Percentiles rank a stretch among this genome's conserved stretches.
phyloP scores from a whole-genome alignment of 2,113 vertebrate species.

The Alces alces region DNA sequence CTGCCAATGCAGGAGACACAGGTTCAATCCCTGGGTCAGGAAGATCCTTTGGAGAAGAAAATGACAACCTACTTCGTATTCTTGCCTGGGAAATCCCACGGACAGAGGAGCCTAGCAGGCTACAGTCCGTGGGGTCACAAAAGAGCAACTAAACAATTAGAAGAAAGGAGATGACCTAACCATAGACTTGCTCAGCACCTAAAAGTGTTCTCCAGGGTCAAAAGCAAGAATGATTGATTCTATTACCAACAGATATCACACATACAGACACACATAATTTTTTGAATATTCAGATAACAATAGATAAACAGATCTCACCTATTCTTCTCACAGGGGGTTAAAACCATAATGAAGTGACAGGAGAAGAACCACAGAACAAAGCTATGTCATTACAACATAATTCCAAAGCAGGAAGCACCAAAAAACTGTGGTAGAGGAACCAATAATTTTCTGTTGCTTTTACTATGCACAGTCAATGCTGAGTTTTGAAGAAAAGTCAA shows the following conservation, averaged over 20 bases:
- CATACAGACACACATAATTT: not conserved
- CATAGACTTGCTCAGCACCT: not conserved
- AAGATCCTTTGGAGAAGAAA: not conserved
- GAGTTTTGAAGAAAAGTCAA: not conserved
- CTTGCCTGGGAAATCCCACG: not conserved
- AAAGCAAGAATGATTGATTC: not conserved
- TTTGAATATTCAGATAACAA: not conserved
- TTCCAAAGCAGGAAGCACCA: not conserved
- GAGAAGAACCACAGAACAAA: not conserved
- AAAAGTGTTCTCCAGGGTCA: not conserved
- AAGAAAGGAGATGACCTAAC: not conserved
- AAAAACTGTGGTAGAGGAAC: not conserved
- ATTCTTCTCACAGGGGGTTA: not conserved
- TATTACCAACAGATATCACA: not conserved
- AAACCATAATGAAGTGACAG: not conserved
- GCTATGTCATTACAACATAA: not conserved
- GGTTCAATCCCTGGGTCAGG: not conserved
- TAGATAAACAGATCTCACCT: not conserved
- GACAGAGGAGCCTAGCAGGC: not conserved
- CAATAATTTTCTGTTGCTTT: not conserved
- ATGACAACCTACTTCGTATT: not conserved
- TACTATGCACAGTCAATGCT: not conserved
- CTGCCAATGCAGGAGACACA: not conserved
- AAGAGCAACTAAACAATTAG: not conserved
- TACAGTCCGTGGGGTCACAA: not conserved